Conservation (phyloP, 2,888 invertebrate genomes). For the Nycteola revayana region DNA sequence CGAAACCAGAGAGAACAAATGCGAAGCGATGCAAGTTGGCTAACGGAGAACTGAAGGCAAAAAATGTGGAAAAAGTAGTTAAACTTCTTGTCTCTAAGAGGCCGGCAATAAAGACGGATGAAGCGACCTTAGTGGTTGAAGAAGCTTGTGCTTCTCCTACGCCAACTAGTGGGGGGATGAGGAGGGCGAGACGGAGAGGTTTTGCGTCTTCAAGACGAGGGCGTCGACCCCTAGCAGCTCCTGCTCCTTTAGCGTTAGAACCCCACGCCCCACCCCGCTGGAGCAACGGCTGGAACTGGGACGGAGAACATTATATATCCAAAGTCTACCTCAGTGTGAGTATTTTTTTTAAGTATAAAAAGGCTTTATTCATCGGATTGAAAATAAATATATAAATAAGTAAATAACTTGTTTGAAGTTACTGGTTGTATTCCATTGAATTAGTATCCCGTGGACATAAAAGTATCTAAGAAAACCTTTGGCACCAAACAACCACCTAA, state of each 20-base stretch:
- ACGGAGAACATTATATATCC: conserved; percentile 90
- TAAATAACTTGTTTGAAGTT: too few relatives aligned
- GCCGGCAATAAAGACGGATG: conserved; percentile 68
- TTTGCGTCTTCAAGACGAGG: conserved; percentile 34
- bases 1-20: conserved; percentile 19
- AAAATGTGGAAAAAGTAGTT: conserved; percentile 67
- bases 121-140: conserved; percentile 60
- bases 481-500: too few relatives aligned
- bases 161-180: conserved; percentile 25
- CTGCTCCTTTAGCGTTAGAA: conserved; percentile 31
- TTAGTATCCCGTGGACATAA: too few relatives aligned
- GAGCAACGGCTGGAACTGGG: conserved; percentile 97
- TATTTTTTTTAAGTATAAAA: too few relatives aligned
- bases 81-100: conserved; percentile 70
- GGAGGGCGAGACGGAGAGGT: conserved; percentile 38
- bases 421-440: too few relatives aligned
- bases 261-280: conserved; percentile 77
- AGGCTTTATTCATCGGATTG: too few relatives aligned
- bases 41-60: conserved; percentile 57
- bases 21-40: conserved; percentile 55
- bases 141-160: conserved; percentile 58
- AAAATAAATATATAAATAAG: too few relatives aligned
- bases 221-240: conserved; percentile 34
- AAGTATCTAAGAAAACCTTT: too few relatives aligned
- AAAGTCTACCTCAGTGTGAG: conserved; percentile 94